Conservation (phyloP, 2,888 invertebrate species). For the Pandemis heparana region DNA sequence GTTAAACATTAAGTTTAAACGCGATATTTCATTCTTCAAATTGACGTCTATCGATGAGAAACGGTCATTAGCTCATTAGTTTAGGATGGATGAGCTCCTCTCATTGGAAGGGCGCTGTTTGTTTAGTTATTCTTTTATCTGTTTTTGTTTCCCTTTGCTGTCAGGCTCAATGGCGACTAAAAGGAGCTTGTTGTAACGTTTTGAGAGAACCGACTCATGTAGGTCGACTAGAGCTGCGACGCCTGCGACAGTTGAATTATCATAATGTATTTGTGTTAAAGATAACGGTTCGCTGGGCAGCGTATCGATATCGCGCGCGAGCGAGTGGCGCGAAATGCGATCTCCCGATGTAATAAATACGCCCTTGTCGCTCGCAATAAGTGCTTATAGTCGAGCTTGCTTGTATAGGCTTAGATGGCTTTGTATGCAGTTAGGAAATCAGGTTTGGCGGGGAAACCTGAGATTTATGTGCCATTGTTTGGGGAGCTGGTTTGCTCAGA, state of each 20-base stretch:
- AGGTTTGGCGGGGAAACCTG: slow-evolving; percentile 51
- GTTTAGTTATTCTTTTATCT: too few species aligned
- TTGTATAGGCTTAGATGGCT: slow-evolving; percentile 22
- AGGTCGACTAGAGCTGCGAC: slow-evolving; percentile 43
- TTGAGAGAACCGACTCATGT: slow-evolving; percentile 35
- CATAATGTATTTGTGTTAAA: slow-evolving; percentile 45
- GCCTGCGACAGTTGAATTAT: slow-evolving; percentile 50
- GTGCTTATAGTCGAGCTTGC: slow-evolving; percentile 33
- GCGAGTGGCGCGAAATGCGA: slow-evolving; percentile 58
- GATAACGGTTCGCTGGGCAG: slow-evolving; percentile 45
- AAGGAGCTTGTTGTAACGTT: not conserved
- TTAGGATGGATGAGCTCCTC: not conserved
- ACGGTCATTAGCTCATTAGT: not conserved
- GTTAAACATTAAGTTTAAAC: not conserved
- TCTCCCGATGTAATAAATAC: slow-evolving; percentile 68
- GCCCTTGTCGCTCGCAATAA: slow-evolving; percentile 61
- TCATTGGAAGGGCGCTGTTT: not conserved
- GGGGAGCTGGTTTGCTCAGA: slow-evolving; percentile 49
- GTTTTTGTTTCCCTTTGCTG: not conserved
- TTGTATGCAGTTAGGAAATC: slow-evolving; percentile 47
- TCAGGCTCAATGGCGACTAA: not conserved
- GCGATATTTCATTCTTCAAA: slow-evolving; percentile 3
- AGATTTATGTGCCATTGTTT: slow-evolving; percentile 49
- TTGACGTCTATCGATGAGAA: not conserved
- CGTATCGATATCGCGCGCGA: slow-evolving; percentile 53